These are phyloP conservation scores for Tiaroga cobitis DNA, from an alignment of 2,797 vertebrate genomes.

Conservation along the genomic window DNA sequence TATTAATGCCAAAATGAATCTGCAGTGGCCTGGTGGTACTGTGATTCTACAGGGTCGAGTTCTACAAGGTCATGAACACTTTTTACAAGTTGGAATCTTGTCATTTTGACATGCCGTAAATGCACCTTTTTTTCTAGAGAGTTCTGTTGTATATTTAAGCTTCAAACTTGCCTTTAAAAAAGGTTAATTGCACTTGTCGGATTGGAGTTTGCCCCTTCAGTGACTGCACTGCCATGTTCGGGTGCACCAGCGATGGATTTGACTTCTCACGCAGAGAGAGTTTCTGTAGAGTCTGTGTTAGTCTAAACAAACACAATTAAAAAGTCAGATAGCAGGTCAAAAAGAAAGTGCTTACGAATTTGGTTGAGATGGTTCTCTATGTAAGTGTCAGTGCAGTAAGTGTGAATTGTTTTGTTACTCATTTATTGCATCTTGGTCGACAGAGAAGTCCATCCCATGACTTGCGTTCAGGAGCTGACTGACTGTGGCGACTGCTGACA, in stretches of 20 bases:
- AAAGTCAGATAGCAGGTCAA: constrained; percentile 4
- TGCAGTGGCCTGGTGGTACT: not conserved
- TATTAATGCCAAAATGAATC: not conserved
- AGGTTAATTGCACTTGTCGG: constrained; percentile 64
- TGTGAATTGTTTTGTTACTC: not conserved
- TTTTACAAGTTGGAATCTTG: not conserved
- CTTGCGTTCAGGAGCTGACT: constrained; percentile 68
- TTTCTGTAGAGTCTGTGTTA: constrained; percentile 64
- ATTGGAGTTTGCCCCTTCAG: constrained; percentile 30
- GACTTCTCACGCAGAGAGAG: constrained; percentile 56
- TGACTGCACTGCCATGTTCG: constrained; percentile 69
- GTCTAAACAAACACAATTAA: constrained; percentile 51
- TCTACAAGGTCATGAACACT: not conserved
- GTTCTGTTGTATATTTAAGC: not conserved
- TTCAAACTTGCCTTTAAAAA: constrained; percentile 57
- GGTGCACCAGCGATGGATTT: constrained; percentile 65
- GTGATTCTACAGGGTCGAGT: not conserved
- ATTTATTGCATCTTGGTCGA: not conserved
- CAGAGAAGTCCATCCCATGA: not conserved
- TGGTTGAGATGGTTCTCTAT: not conserved
- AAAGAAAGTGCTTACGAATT: not conserved
- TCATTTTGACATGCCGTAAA: not conserved
- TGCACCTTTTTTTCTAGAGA: not conserved
- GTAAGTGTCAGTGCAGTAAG: not conserved
- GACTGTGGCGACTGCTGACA: constrained; percentile 65